These are phyloP conservation scores for Bembecia ichneumoniformis DNA, from an alignment of 2,888 invertebrate genomes.

Conservation along the genomic window DNA sequence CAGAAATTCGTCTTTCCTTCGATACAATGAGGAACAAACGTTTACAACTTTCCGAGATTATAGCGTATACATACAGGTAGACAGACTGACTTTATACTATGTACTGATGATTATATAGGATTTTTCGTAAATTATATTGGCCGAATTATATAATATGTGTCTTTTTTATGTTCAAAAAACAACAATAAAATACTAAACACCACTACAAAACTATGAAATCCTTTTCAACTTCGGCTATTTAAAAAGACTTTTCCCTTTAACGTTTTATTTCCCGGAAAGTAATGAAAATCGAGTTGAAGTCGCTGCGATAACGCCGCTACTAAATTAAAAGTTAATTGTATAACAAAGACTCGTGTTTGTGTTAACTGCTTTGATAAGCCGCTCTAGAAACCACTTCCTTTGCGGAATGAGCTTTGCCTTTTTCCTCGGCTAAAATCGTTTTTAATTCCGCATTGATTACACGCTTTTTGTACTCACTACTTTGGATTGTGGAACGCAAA, in stretches of 20 bases:
- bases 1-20: no score
- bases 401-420: slow-evolving; percentile 24
- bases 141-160: no score
- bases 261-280: slow-evolving; percentile 30
- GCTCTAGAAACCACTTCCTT: slow-evolving; percentile 27
- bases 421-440: slow-evolving; percentile 9
- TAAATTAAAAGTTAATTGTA: slow-evolving; percentile 50
- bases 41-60: no score
- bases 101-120: no score
- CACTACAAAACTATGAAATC: background rate
- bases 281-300: slow-evolving; percentile 24
- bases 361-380: slow-evolving; percentile 33
- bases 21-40: no score
- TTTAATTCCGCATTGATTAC: slow-evolving; percentile 21
- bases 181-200: background rate
- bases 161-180: no score
- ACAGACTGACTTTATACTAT: no score
- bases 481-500: no score
- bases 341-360: slow-evolving; percentile 39
- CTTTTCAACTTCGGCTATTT: background rate
- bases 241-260: slow-evolving; percentile 19
- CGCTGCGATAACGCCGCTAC: slow-evolving; percentile 25
- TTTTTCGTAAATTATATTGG: no score
- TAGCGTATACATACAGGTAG: no score
- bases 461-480: slow-evolving; percentile 1